A percentile compares a stretch with the other conserved stretches of the same genome.
Evolutionary conservation across 2,797 vertebrate genomes (phyloP).

Genomic region (Xenopus petersii): DNA sequence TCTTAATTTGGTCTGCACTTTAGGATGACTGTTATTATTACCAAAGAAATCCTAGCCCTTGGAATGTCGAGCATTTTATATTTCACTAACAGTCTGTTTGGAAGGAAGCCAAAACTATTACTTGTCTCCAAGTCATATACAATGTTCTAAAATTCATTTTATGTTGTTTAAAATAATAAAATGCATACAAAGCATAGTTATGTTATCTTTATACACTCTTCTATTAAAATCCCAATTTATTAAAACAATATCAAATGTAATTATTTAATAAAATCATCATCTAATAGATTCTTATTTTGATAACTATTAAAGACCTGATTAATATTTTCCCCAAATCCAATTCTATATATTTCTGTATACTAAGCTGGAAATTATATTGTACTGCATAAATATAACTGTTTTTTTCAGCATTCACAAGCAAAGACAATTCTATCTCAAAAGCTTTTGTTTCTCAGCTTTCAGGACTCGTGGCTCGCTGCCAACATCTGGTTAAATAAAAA

Average conservation of each 20-base stretch:
- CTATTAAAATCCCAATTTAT: too few relatives aligned
- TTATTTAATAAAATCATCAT: too few relatives aligned
- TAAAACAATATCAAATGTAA: too few relatives aligned
- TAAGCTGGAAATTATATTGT: too few relatives aligned
- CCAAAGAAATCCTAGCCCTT: conserved; percentile 28
- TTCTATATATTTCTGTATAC: too few relatives aligned
- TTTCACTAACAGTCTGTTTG: conserved; percentile 37
- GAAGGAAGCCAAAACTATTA: conserved; percentile 38
- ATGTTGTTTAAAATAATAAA: conserved; percentile 26
- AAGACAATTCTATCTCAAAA: background rate
- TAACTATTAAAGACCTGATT: too few relatives aligned
- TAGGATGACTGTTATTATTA: conserved; percentile 9
- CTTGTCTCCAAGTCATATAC: conserved; percentile 22
- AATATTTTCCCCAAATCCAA: too few relatives aligned
- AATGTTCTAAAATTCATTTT: conserved; percentile 25
- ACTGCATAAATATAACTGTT: background rate
- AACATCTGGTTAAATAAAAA: conserved; percentile 10
- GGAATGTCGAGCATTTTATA: conserved; percentile 41
- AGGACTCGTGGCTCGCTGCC: background rate
- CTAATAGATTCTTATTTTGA: too few relatives aligned
- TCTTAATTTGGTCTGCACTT: conserved; percentile 11
- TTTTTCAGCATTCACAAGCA: background rate
- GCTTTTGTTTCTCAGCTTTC: background rate
- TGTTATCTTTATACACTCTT: too few relatives aligned
- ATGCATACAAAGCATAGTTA: background rate